Conservation (phyloP, 2,113 vertebrate species). For the Chiloscyllium plagiosum region DNA sequence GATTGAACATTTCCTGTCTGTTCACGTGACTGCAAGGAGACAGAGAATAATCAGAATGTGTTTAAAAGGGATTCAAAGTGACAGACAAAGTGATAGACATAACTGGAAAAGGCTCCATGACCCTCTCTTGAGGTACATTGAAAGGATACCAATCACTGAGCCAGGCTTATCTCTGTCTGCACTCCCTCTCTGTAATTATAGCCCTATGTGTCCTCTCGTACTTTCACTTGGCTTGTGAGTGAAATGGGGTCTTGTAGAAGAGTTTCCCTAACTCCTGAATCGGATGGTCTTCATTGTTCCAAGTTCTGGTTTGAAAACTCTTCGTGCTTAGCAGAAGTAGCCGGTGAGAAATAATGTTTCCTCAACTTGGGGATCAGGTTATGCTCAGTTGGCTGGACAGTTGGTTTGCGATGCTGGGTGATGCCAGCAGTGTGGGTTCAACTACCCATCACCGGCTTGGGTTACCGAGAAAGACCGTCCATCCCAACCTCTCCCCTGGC, state of each 20-base stretch:
- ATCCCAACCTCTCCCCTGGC: no score
- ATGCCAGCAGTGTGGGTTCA: no score
- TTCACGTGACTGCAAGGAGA: not conserved
- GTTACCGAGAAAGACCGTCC: no score
- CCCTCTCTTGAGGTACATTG: not conserved
- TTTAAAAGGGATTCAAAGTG: not conserved
- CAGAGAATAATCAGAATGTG: not conserved
- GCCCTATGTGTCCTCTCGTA: not conserved
- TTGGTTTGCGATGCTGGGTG: no score
- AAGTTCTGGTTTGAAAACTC: not conserved
- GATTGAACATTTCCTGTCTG: not conserved
- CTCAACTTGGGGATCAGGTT: no score
- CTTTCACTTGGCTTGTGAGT: no score
- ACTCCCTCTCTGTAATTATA: not conserved
- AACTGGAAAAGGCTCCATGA: not conserved
- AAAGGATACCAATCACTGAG: not conserved
- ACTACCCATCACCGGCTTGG: no score
- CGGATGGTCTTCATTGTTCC: not conserved
- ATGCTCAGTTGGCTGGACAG: no score
- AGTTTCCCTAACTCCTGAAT: not conserved
- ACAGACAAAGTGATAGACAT: not conserved
- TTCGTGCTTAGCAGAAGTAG: not conserved
- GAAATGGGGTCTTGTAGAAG: no score
- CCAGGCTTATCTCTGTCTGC: not conserved
- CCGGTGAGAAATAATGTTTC: no score